Percentiles rank a stretch among this genome's conserved stretches.
Evolutionary conservation across 2,797 vertebrate species (phyloP).

Genomic region (Poeciliopsis gracilis): DNA sequence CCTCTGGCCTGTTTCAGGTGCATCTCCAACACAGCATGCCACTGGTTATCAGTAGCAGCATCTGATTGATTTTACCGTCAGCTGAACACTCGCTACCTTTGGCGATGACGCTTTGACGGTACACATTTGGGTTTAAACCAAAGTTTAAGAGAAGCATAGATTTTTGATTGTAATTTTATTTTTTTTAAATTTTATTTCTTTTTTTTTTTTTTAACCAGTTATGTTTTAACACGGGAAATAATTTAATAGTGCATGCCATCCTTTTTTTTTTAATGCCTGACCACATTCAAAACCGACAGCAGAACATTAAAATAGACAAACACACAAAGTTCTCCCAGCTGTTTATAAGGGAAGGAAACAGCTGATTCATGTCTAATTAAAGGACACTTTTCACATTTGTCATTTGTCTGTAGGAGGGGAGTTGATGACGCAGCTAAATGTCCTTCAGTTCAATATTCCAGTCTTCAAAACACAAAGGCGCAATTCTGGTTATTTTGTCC

Average conservation of each 20-base stretch:
- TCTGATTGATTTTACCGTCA: neutral
- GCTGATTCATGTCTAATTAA: neutral
- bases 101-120: neutral
- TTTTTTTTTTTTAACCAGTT: neutral
- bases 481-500: too few species aligned
- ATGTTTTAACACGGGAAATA: neutral
- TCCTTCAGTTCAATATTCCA: too few species aligned
- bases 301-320: neutral
- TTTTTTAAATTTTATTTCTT: neutral
- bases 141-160: neutral
- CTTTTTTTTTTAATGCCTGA: neutral
- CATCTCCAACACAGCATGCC: slow-evolving; percentile 7
- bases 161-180: neutral
- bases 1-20: slow-evolving; percentile 18
- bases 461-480: too few species aligned
- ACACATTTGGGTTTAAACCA: neutral
- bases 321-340: neutral
- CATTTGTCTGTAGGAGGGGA: too few species aligned
- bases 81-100: neutral
- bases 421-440: too few species aligned
- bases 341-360: neutral
- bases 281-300: neutral
- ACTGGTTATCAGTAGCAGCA: slow-evolving; percentile 1
- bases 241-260: neutral
- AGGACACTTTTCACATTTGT: too few species aligned